Base-by-base conservation (phyloP, 1,140 invertebrate species). In the Zaprionus davidi region DNA sequence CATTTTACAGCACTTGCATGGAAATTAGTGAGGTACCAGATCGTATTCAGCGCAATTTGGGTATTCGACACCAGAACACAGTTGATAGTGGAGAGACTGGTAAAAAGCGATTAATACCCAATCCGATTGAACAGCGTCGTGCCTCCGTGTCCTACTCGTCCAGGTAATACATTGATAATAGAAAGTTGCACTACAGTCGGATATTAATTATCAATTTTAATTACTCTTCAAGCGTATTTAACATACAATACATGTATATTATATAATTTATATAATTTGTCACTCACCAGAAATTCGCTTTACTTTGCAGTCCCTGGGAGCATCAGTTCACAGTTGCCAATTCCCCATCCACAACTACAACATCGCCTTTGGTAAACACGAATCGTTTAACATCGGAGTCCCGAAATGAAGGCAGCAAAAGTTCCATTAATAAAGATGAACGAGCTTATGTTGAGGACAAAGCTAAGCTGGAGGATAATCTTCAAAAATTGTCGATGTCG, bases 11-110 rank as follows among this genome's bases (percentile, higher is more conserved):
- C 84, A 96, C 96, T 2, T 96, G 96, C 2, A 96, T 96, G 3
- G 96, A 97, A 88, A 94, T 96, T 63, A 94, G 94, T 38, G 95
- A 95, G 49, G 94, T 95, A 2, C 94, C 94, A 7, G 95, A 95
- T 34, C 93, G 94, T 22, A 85, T 95, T 74, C 94, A 91, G 93
- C 94, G 74, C 91, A 94, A 36, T 94, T 94, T 78, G 93, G 94
- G 46, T 90, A 90, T 95, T 44, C 94, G 95, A 15, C 94, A 95
- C 60, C 94, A 95, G 81, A 94, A 95, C 84, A 95, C 95, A 5
- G 91, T 95, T 4, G 94, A 95, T 78, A 94, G 94, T 38, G 72
- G 94, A 36, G 76, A 82, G 46, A 75, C 70, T 13, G 82, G 87
- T 59, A 67, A 73, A 31, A 90, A 81, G 62, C 81, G 86, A 77